These are phyloP conservation scores for Acanthis flammea DNA, from an alignment of 2,797 vertebrate species.

Conservation along the genomic window DNA sequence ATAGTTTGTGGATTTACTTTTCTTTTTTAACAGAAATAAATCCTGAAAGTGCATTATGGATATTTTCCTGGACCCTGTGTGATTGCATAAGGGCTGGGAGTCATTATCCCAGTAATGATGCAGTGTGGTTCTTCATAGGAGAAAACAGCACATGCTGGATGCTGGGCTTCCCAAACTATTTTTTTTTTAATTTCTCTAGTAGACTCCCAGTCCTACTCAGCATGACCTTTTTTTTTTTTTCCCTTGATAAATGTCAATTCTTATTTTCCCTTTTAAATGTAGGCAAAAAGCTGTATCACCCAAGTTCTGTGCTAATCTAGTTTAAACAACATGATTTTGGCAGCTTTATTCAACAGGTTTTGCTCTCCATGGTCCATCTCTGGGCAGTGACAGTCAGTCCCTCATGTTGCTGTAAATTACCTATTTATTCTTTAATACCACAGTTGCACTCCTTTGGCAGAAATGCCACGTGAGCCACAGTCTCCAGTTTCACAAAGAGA, in stretches of 20 bases:
- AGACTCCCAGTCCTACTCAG: background rate
- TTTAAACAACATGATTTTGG: background rate
- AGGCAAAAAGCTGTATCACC: background rate
- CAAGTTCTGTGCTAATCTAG: background rate
- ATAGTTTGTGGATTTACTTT: background rate
- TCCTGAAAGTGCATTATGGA: background rate
- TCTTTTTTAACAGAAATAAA: background rate
- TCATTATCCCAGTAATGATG: background rate
- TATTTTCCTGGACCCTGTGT: background rate
- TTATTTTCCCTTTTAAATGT: background rate
- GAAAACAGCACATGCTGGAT: background rate
- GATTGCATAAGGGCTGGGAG: background rate
- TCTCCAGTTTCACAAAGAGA: background rate
- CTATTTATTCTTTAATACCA: background rate
- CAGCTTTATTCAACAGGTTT: background rate
- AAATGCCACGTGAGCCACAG: background rate
- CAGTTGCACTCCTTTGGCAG: accelerated
- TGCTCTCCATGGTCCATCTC: background rate
- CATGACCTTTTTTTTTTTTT: background rate
- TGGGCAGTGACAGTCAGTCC: background rate
- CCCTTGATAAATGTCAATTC: background rate
- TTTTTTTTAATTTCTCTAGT: background rate
- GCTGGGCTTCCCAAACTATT: background rate
- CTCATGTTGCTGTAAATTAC: background rate
- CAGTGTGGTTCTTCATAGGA: background rate